Base-by-base conservation (phyloP, 2,113 vertebrate species). In the Pao palembangensis region DNA sequence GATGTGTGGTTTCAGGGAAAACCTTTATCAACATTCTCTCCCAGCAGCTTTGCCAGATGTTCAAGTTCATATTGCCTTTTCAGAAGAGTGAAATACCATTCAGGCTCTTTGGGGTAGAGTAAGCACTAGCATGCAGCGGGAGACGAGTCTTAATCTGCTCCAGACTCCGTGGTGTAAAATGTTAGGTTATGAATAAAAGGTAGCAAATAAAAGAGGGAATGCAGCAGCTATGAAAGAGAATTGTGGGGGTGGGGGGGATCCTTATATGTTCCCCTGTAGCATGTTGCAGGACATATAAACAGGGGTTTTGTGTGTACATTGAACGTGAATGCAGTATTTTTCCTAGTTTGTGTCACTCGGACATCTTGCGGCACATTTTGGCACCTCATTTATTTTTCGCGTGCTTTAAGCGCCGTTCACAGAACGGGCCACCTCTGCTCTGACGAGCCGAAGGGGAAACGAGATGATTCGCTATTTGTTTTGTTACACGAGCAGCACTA, bases 151-250 rank as follows among this genome's bases (percentile, higher is more conserved):
- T 86, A 89, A 88, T 88, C 85, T 82, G 78, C 80, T 85, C 88
- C 88, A 88, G 86, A 88, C 83, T 79, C 62, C 64, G 66, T 73
- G 77, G 82, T 88, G 86, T 87, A 87, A 88, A 89, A 86, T 79
- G 84, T 82, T 85, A 86, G 80, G 81, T 88, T 88, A 88, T 86
- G 84, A 88, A 88, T 89, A 87, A 88, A 87, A 82, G 73, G 50
- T 62, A 83, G 78, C 78, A 75, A 80, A 86, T 87, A 86, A 89
- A 86, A 88, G 81, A 84, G 34, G 71, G 82, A 86, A 87, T 88
- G 85, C 78, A 75, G 80, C 64, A 57, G 79, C 82, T 72, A 76
- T 76, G 79, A 78, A 88, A 81, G 72, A 44, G 62, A 46, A 66
- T 49, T n/a, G n/a, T n/a, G n/a, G n/a, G n/a, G n/a, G 65, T 79